A percentile compares a stretch with the other conserved stretches of the same genome.
These are phyloP conservation scores for Drosophila ananassae DNA, from an alignment of 1,140 invertebrate species.

Conservation along the genomic window DNA sequence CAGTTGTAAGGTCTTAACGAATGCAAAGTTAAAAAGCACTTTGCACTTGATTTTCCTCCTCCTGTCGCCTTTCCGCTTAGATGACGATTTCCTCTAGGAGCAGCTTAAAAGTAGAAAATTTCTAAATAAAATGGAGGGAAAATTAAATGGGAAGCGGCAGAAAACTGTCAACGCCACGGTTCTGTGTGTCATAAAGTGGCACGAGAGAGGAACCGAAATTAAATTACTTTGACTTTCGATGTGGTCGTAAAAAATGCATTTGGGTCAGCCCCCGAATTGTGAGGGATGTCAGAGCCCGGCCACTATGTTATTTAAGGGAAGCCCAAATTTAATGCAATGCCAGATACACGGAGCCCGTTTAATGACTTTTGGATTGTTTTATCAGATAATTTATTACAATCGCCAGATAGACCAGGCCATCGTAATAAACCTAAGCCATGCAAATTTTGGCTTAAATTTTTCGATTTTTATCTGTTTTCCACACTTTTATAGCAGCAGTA, in stretches of 20 bases:
- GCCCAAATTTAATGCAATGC: constrained; percentile 44
- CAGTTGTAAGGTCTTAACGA: constrained; percentile 55
- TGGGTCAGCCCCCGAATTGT: constrained; percentile 39
- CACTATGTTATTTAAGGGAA: constrained; percentile 26
- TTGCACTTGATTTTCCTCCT: constrained; percentile 49
- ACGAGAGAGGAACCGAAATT: constrained; percentile 51
- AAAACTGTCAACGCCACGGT: constrained; percentile 50
- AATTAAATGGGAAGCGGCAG: constrained; percentile 28
- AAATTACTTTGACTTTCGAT: constrained; percentile 61
- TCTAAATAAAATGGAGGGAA: constrained; percentile 23
- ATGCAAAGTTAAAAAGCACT: constrained; percentile 46
- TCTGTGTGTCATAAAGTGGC: constrained; percentile 35
- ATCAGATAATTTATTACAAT: constrained; percentile 60
- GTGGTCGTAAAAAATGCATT: constrained; percentile 48
- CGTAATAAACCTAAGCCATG: constrained; percentile 53
- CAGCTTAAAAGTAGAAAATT: constrained; percentile 26
- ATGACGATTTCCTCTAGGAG: constrained; percentile 30
- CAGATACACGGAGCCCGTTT: constrained; percentile 31
- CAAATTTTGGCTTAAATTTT: constrained; percentile 30
- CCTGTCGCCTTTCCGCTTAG: constrained; percentile 18
- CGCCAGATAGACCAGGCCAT: constrained; percentile 33
- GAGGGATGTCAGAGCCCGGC: constrained; percentile 17
- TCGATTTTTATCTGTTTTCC: constrained; percentile 37
- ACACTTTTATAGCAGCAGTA: constrained; percentile 49
- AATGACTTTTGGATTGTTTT: constrained; percentile 63